Evolutionary conservation across 2,888 invertebrate genomes (phyloP), one percentile per base, ranked within the genome.

Genomic region (Epinotia brunnichana): DNA sequence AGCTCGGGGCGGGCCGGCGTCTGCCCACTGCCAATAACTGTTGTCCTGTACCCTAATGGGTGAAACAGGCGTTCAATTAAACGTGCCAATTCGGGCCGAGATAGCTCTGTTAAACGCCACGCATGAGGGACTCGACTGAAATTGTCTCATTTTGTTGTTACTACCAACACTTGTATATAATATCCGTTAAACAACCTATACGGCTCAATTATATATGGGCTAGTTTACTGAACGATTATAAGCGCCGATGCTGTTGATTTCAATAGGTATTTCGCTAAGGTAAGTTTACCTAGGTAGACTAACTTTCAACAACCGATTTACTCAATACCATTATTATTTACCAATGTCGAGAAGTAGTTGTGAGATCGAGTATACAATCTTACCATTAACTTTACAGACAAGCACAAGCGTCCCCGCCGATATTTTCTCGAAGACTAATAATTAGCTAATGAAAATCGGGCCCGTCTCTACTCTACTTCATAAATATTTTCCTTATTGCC

Each of bases 401-500:
- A 64, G 77, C 74, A 74, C 64, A 66, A 64, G 77, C 74, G 70
- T 73, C 74, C 62, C 75, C 70, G 67, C 69, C 63, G 61, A 56
- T 59, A 56, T 70, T 73, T 75, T 74, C 61, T 76, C 73, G 75
- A 76, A 74, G 75, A 76, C 80, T 80, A 85, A 85, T 90, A 91
- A 91, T 92, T 92, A 91, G 87, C 88, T 91, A 90, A 91, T 91
- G 91, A 91, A 89, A 89, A 85, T 89, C 85, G 87, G 85, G 83
- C 83, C 81, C 81, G 82, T 77, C 81, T 79, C 83, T 80, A 85
- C 87, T 89, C 87, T 86, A 85, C 88, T 89, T 90, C 88, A 91
- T 91, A 92, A 92, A 92, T 92, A 92, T 90, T 90, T 89, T 87
- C 88, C 86, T 91, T 90, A 91, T 90, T 87, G 90, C 90, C 91